Conservation (phyloP, 2,797 vertebrate species). For the Dryobates pubescens region DNA sequence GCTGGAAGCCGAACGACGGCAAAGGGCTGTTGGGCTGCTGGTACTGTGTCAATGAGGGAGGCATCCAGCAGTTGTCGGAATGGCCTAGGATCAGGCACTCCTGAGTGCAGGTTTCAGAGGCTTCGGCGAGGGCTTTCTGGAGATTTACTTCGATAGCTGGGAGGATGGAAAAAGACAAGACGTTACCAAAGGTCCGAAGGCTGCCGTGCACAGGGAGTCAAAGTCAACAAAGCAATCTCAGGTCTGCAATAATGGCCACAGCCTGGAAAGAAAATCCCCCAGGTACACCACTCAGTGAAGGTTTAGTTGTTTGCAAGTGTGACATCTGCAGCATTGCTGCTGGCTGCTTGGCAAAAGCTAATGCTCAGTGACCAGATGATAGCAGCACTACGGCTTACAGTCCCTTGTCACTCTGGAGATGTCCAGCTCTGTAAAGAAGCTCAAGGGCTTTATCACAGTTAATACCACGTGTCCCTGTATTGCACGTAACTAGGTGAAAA, state of each 20-base stretch:
- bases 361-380: not conserved
- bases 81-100: slow-evolving; percentile 97
- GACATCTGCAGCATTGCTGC: not conserved
- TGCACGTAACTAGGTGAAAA: not conserved
- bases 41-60: slow-evolving; percentile 87
- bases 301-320: not conserved
- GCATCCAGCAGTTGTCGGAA: slow-evolving; percentile 99
- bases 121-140: slow-evolving; percentile 93
- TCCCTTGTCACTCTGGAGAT: not conserved
- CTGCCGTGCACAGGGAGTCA: accelerated
- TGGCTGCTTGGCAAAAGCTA: not conserved
- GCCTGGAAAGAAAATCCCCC: not conserved
- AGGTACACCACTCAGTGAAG: not conserved
- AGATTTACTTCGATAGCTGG: slow-evolving; percentile 95
- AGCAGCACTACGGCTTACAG: not conserved
- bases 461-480: not conserved
- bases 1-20: slow-evolving; percentile 87
- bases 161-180: not conserved
- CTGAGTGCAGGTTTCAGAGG: slow-evolving; percentile 96
- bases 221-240: not conserved
- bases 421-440: not conserved
- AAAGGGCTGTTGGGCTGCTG: slow-evolving; percentile 81
- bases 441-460: not conserved
- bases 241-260: accelerated
- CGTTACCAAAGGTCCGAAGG: not conserved